Base-by-base conservation (phyloP, 1,140 invertebrate genomes). In the Pantala flavescens region DNA sequence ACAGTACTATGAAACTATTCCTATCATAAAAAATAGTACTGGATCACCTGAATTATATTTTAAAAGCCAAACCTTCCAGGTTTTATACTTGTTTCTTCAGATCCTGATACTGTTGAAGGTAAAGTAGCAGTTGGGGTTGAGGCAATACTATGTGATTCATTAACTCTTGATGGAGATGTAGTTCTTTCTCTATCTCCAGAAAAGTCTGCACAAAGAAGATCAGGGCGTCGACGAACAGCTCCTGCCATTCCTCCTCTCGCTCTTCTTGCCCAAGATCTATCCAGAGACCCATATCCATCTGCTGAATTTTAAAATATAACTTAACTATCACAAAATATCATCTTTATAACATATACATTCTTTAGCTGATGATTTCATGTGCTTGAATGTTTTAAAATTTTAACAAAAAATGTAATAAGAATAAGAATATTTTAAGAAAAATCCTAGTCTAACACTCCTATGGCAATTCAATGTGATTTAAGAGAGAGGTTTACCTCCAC, bases 211-310 rank as follows among this genome's bases (percentile, higher is more conserved):
- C 88, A 85, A 76, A 92, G 81, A 9, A 93, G 82, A 79, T 91
- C 90, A 5, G 89, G 88, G 70, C 90, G 82, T 79, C 88, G 88
- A 75, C 87, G 84, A 71, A 82, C 82, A 11, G 80, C 77, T 14
- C 16, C 49, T 7, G 49, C 49, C n/a, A 16, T 21, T 19, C 49
- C 49, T 0, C 89, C 89, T 21, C 90, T 84, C n/a, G 90, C 90
- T 80, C 91, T 86, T 21, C 93, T 86, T 0, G 93, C 90, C 91
- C 93, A 94, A 0, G 94, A 95, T 23, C 94, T 90, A 14, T 63
- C 49, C 49, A 63, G 49, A 19, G 49, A 63, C 5, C 49, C 49
- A 14, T 63, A 63, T 16, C 49, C 49, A 84, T 96, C 94, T 91
- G 77, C 7, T 77, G 77, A 77, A 75, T 24, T 55, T 19, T 12